These are phyloP conservation scores for Monomorium pharaonis DNA, from an alignment of 1,140 invertebrate species.

Conservation along the genomic window DNA sequence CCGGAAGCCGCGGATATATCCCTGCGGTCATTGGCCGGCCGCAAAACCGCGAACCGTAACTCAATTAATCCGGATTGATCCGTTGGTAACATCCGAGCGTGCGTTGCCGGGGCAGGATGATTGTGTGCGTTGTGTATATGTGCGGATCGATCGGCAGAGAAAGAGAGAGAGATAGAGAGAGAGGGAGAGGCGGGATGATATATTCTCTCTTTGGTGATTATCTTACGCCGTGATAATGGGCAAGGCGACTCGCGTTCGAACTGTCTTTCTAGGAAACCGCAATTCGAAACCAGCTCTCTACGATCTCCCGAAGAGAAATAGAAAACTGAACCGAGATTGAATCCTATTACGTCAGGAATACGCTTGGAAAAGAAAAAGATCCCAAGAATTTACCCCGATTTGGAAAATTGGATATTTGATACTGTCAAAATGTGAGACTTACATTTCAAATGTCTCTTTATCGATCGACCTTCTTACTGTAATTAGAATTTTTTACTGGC, in stretches of 20 bases:
- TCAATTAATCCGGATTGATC: constrained; percentile 83
- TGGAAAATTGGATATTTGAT: neutral
- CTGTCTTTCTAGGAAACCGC: neutral
- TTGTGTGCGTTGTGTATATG: neutral
- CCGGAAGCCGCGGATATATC: constrained; percentile 74
- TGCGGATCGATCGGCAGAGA: constrained; percentile 45
- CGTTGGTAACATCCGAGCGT: constrained; percentile 65
- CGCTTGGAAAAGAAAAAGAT: neutral
- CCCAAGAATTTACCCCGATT: neutral
- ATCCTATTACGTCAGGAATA: neutral
- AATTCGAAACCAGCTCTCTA: neutral
- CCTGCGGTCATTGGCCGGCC: constrained; percentile 76
- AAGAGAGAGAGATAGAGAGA: neutral
- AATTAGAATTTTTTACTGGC: neutral
- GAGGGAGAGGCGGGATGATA: neutral
- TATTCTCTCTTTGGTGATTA: constrained; percentile 10
- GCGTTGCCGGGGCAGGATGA: neutral
- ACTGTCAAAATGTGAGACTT: neutral
- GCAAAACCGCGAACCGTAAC: constrained; percentile 79
- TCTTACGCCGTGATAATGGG: constrained; percentile 18
- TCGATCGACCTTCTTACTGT: neutral
- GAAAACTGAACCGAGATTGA: neutral
- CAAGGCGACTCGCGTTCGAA: neutral
- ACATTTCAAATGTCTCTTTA: neutral
- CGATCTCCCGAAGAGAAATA: neutral